A percentile compares a stretch with the other conserved stretches of the same genome.
phyloP scores from a whole-genome alignment of 1,140 invertebrate genomes.

The Homalodisca vitripennis region DNA sequence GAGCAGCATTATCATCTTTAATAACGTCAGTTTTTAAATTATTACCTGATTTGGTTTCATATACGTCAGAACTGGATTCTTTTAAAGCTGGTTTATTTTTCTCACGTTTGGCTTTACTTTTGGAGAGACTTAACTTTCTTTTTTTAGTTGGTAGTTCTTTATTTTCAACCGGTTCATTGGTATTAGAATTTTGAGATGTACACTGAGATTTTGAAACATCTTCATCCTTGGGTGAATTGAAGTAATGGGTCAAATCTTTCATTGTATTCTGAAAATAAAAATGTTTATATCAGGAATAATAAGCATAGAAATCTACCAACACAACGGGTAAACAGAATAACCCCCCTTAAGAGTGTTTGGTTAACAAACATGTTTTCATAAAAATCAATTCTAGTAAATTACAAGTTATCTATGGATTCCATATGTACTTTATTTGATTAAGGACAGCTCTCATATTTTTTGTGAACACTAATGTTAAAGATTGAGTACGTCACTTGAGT shows the following conservation, averaged over 20 bases:
- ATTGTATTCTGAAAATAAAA: too few relatives aligned
- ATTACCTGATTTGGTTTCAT: neutral
- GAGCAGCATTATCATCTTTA: neutral
- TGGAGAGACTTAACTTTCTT: conserved; percentile 2
- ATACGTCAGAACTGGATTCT: neutral
- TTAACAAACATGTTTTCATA: too few relatives aligned
- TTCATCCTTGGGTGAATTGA: neutral
- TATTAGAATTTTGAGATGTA: neutral
- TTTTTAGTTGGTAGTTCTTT: neutral
- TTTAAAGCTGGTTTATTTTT: neutral
- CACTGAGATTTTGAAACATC: neutral
- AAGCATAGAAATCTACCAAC: too few relatives aligned
- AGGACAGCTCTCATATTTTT: too few relatives aligned
- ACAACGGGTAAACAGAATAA: too few relatives aligned
- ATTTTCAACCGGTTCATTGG: neutral
- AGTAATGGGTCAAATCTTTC: conserved; percentile 9
- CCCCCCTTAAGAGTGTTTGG: too few relatives aligned
- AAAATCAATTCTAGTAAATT: too few relatives aligned
- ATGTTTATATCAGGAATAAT: too few relatives aligned
- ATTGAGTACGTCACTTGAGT: too few relatives aligned
- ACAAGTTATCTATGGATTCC: too few relatives aligned
- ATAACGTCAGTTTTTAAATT: neutral
- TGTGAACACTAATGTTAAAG: too few relatives aligned
- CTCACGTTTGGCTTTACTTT: neutral
- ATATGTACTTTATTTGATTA: too few relatives aligned